These are phyloP conservation scores for Ylistrum balloti DNA, from an alignment of 1,140 invertebrate genomes.

Conservation along the genomic window DNA sequence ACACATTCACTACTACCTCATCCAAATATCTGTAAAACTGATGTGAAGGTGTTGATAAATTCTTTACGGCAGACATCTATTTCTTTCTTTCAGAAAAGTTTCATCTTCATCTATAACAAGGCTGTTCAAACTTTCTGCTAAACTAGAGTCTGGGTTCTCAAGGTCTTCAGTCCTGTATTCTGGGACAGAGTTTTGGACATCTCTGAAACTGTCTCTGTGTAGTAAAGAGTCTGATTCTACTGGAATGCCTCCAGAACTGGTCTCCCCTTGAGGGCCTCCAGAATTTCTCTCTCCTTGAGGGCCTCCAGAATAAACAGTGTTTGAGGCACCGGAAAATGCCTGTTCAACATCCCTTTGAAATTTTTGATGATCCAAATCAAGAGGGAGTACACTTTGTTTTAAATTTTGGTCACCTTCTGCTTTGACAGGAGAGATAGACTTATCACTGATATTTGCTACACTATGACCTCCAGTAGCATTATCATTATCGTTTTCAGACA, in stretches of 20 bases:
- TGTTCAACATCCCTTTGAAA: neutral
- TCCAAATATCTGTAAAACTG: too few species aligned
- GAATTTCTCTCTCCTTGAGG: neutral
- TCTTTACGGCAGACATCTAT: too few species aligned
- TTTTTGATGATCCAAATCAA: neutral
- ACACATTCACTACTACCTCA: too few species aligned
- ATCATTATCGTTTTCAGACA: neutral
- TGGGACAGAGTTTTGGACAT: neutral
- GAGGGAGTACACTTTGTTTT: neutral
- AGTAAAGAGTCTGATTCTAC: neutral
- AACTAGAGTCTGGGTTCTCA: neutral
- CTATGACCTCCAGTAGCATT: neutral
- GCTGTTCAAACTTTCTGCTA: neutral
- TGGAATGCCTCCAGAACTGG: too few species aligned
- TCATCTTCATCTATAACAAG: conserved; percentile 1
- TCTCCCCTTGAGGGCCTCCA: neutral
- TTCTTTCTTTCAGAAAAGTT: neutral
- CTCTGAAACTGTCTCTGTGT: neutral
- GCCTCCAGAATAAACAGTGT: neutral
- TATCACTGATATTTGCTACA: neutral
- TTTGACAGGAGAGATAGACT: neutral
- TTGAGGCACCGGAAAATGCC: neutral
- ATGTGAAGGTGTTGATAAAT: too few species aligned
- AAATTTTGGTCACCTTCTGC: neutral
- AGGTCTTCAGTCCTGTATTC: neutral